Conservation (phyloP, 2,113 vertebrate genomes). For the Cavia porcellus region DNA sequence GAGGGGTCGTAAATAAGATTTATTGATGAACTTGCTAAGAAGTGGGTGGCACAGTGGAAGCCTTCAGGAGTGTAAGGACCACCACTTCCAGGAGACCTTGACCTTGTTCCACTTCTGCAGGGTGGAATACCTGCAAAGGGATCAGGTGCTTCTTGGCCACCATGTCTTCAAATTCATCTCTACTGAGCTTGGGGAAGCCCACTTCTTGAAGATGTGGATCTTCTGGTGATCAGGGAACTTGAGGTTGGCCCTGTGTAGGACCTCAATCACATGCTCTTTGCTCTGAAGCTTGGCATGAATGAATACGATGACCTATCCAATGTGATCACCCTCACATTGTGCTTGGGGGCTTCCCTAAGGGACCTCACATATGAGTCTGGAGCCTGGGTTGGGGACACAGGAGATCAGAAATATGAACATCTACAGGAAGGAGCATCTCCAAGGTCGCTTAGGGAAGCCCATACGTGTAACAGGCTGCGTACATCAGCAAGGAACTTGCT, state of each 20-base stretch:
- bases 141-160: not conserved
- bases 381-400: not conserved
- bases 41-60: not conserved
- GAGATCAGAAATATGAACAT: not conserved
- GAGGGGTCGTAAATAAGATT: not conserved
- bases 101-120: not conserved
- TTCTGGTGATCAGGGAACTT: not conserved
- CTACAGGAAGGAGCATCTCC: not conserved
- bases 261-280: not conserved
- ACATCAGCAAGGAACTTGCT: not conserved
- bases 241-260: not conserved
- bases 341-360: not conserved
- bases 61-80: not conserved
- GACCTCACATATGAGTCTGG: not conserved
- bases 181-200: not conserved
- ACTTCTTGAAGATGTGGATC: not conserved
- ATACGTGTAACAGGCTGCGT: not conserved
- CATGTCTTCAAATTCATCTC: not conserved
- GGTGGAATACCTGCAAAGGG: no score
- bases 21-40: not conserved
- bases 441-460: not conserved
- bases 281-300: not conserved
- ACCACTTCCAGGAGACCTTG: not conserved
- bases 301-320: not conserved
- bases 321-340: not conserved